Evolutionary conservation across 30 jellyfish, hydroid and myxozoan species (phyloP).

Genomic region (Aurelia aurita): DNA sequence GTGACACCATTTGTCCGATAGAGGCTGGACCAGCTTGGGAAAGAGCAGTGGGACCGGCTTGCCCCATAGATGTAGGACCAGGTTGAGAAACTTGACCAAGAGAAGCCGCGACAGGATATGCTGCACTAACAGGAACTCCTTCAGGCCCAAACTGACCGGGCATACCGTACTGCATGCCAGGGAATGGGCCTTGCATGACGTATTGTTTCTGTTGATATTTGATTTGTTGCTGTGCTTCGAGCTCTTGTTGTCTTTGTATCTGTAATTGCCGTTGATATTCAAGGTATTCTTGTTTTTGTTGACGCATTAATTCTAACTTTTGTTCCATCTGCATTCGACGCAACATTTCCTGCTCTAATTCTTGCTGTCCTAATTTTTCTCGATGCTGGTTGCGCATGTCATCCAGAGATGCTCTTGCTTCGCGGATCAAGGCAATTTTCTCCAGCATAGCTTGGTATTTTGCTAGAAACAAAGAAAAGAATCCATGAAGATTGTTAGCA

Average conservation of each 20-base stretch:
- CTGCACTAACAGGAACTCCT: conserved; percentile 4
- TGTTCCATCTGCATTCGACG: conserved; percentile 99
- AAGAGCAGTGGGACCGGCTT: neutral
- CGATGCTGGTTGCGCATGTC: conserved; percentile 97
- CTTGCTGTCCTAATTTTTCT: conserved; percentile 95
- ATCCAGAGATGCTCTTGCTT: conserved; percentile 93
- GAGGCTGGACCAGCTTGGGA: conserved; percentile 16
- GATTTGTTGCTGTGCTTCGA: conserved; percentile 87
- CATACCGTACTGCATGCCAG: conserved; percentile 23
- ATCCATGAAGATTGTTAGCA: too few species aligned
- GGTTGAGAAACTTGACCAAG: conserved; percentile 9
- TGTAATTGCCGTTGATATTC: conserved; percentile 96
- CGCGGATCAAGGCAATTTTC: conserved; percentile 91
- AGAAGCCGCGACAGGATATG: conserved; percentile 16
- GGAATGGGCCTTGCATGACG: conserved; percentile 23
- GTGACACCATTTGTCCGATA: conserved; percentile 1
- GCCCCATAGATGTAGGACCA: conserved; percentile 18
- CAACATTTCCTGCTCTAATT: conserved; percentile 97
- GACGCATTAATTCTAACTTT: conserved; percentile 96
- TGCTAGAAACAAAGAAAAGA: conserved; percentile 23
- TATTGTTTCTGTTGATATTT: conserved; percentile 84
- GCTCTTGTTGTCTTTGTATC: conserved; percentile 93
- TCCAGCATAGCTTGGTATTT: conserved; percentile 97
- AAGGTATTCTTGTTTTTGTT: conserved; percentile 96
- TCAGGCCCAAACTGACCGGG: conserved; percentile 32